Conservation (phyloP, 2,888 invertebrate genomes). For the Oxycera nigricornis region DNA sequence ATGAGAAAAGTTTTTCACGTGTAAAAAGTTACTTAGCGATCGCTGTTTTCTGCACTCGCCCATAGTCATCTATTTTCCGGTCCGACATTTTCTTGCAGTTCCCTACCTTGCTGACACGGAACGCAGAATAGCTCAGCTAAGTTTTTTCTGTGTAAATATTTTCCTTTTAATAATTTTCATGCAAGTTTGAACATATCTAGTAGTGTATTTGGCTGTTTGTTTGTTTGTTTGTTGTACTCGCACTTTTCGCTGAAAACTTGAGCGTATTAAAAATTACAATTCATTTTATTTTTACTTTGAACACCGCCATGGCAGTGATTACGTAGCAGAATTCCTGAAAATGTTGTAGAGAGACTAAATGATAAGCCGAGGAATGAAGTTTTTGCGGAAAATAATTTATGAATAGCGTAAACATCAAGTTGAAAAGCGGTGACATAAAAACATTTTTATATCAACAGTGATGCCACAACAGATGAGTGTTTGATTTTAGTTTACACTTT, state of each 20-base stretch:
- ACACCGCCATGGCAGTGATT: background rate
- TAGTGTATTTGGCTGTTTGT: slow-evolving; percentile 12
- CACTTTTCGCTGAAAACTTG: background rate
- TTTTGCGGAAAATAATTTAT: background rate
- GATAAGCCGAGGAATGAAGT: background rate
- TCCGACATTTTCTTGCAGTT: background rate
- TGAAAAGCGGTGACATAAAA: background rate
- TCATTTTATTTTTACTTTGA: slow-evolving; percentile 17
- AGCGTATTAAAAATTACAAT: slow-evolving; percentile 27
- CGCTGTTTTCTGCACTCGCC: background rate
- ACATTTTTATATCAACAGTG: no score
- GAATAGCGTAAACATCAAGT: background rate
- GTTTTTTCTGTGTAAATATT: slow-evolving; percentile 1
- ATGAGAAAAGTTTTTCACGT: slow-evolving; percentile 36
- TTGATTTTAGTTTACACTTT: no score
- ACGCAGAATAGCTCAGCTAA: background rate
- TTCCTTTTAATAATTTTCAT: slow-evolving; percentile 18
- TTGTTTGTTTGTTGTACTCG: slow-evolving; percentile 11
- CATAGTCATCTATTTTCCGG: slow-evolving; percentile 23
- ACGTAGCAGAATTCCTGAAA: background rate
- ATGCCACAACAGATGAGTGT: no score
- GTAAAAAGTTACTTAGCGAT: slow-evolving; percentile 34
- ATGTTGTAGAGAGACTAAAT: no score
- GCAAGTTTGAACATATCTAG: slow-evolving; percentile 9
- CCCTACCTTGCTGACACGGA: slow-evolving; percentile 9